Evolutionary conservation across 2,797 vertebrate species (phyloP), one percentile per base, ranked within the genome.

Genomic region (Silurus aristotelis): DNA sequence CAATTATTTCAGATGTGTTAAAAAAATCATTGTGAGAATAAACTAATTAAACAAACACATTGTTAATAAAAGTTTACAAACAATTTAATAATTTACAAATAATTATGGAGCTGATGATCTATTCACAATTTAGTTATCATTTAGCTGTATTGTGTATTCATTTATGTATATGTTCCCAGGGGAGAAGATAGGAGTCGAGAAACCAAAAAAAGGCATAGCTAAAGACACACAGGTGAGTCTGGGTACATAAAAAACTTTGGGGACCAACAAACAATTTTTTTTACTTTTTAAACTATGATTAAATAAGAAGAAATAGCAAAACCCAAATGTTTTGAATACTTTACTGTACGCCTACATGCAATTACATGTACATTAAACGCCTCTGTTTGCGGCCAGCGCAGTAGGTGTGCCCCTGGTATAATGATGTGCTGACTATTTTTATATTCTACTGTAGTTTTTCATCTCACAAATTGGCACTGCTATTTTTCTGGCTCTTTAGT

Each of bases 361-460:
- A 38, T 83, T 48, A 83, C 22, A 63, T 86, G 67, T 83, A 72
- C 46, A 67, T 75, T 87, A 80, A 80, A 87, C 7, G 27, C 67
- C 73, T 25, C 0, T 0, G 76, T 77, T 83, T 84, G 52, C 27
- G 81, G 84, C 77, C 79, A 78, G 76, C 68, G 79, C 31, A 83
- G 70, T 75, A 87, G 72, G 67, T 73, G 83, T 81, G 46, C 58
- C 82, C 85, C 73, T 83, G 48, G 72, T 84, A 85, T 88, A 86
- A 86, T 82, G 73, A 89, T 85, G 87, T 86, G 70, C 63, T 73
- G 83, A 72, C 46, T 85, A 88, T 86, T 83, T 89, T 86, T 72
- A 68, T 72, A 83, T 75, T 86, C 61, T 7, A 48, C 43, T 71
- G 48, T 70, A 83, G 84, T 86, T 87, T 81, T 84, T 84, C 85